Base-by-base conservation (phyloP, 1,140 invertebrate genomes). In the Drosophila simulans region DNA sequence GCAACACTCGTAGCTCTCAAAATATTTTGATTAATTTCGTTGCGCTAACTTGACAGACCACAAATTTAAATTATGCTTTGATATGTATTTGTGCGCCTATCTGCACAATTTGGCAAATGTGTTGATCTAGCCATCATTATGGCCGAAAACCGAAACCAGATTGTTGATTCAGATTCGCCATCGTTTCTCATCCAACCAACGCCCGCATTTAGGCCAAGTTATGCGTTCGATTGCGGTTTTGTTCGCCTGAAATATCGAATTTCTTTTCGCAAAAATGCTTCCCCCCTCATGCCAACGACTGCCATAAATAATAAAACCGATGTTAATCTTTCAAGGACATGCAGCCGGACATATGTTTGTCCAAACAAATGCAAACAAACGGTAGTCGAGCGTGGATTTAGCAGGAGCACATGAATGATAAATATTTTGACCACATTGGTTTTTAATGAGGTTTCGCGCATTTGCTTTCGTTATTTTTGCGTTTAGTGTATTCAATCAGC, bases 401-500 rank as follows among this genome's bases (percentile, higher is more conserved):
- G 37, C 45, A 58, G 45, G 20, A 27, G 57, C 68, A 55, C 31
- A 72, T 60, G 65, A 81, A 77, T 85, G 82, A 78, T 86, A 86
- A 79, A 86, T 89, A 89, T 89, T 83, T 84, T 84, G 85, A 89
- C 84, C 84, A 51, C 84, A 89, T 77, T 77, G 80, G 84, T 74
- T 84, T 88, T 89, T 80, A 89, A 90, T 89, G 77, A 84, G 72
- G 84, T 89, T 89, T 80, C 35, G 37, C n/a, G 43, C 40, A 59
- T 42, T 75, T 22, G 34, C 11, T 56, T 60, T 37, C 34, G 46
- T 22, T 25, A 45, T 74, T 53, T 70, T 70, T 58, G 20, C 64
- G 42, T 31, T 31, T 31, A 31, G 64, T 66, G 63, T 53, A 78
- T 78, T 55, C 13, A 22, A 40, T 60, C 25, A 17, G 17, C 55